phyloP scores from a whole-genome alignment of 2,797 vertebrate species.

The Sebastes cheni region DNA sequence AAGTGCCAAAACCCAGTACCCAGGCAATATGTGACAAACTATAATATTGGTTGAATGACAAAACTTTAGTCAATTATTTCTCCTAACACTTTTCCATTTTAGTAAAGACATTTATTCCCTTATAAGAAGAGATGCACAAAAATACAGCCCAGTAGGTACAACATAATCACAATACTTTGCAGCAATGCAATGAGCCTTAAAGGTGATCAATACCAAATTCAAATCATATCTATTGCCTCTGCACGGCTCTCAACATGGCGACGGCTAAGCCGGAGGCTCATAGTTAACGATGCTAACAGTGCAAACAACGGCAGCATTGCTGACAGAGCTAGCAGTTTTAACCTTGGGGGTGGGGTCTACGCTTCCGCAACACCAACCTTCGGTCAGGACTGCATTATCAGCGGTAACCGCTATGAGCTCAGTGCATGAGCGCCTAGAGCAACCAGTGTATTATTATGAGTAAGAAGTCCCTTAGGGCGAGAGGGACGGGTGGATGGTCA shows the following conservation, averaged over 20 bases:
- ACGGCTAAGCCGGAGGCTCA: neutral
- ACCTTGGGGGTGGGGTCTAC: neutral
- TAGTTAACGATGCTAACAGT: too few relatives aligned
- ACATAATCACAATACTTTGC: neutral
- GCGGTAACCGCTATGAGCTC: too few relatives aligned
- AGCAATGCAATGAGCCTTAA: neutral
- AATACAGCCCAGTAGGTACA: neutral
- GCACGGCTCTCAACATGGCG: neutral
- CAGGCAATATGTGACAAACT: neutral
- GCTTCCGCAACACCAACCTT: too few relatives aligned
- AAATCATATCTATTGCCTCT: neutral
- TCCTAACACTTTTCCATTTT: neutral
- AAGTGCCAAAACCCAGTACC: neutral
- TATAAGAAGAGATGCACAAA: neutral
- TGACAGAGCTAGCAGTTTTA: neutral
- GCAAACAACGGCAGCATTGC: neutral
- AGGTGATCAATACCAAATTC: neutral
- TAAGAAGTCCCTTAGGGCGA: too few relatives aligned
- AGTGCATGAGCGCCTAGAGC: too few relatives aligned
- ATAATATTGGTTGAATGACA: neutral
- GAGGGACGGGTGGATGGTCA: too few relatives aligned
- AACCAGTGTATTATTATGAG: too few relatives aligned
- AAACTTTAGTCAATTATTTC: neutral
- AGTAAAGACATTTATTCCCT: neutral
- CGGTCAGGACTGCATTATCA: too few relatives aligned